Conservation (phyloP, 2,113 vertebrate genomes). For the Ceuthmochares aereus region DNA sequence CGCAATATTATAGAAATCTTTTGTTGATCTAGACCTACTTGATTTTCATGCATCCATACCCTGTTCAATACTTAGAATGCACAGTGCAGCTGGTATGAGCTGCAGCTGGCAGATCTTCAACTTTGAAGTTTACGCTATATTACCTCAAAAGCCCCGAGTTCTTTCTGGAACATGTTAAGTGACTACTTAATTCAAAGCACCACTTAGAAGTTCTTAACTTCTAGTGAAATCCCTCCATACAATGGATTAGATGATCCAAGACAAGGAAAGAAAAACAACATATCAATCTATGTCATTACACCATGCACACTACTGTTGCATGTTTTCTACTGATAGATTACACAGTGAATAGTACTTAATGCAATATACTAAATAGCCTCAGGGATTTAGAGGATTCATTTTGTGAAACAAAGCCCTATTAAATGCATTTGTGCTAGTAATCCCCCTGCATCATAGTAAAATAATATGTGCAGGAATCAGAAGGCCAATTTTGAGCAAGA, state of each 20-base stretch:
- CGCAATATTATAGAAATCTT: neutral
- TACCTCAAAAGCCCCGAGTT: rapidly evolving
- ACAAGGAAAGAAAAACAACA: neutral
- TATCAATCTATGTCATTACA: neutral
- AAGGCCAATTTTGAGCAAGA: neutral
- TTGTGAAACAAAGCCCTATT: neutral
- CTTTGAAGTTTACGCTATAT: rapidly evolving
- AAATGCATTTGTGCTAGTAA: neutral
- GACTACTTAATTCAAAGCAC: neutral
- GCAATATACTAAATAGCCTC: neutral
- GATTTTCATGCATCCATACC: neutral
- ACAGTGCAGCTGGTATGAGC: neutral
- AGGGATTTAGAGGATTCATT: neutral
- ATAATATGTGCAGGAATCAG: neutral
- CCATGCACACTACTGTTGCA: neutral
- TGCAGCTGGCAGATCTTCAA: neutral
- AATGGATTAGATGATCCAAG: neutral
- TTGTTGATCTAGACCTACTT: neutral
- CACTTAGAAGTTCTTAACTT: neutral
- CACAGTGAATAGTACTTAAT: neutral
- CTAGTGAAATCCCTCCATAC: neutral
- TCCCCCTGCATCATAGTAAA: neutral
- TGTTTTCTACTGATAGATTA: neutral
- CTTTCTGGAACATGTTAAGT: neutral
- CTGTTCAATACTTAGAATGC: neutral